Evolutionary conservation across 2,888 invertebrate species (phyloP).

Genomic region (Calliphora vomitoria): DNA sequence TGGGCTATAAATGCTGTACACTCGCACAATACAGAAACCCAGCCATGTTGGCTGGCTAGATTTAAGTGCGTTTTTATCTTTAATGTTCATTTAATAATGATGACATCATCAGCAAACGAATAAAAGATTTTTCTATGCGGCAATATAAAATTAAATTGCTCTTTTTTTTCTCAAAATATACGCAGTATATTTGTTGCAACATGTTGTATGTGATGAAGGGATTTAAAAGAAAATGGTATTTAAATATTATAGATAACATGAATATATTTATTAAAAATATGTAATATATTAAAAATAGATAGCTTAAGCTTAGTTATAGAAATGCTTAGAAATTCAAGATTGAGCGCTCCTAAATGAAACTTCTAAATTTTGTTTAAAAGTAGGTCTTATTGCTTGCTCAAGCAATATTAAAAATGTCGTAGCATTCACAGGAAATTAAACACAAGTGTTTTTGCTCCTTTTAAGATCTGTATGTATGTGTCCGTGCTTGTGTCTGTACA

Average conservation of each 20-base stretch:
- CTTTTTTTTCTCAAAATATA: neutral
- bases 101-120: constrained; percentile 42
- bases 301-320: too few species aligned
- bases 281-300: too few species aligned
- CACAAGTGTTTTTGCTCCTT: neutral
- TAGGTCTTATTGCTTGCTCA: neutral
- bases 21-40: neutral
- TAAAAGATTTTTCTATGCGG: constrained; percentile 3
- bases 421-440: neutral
- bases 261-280: too few species aligned
- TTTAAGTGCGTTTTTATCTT: constrained; percentile 39
- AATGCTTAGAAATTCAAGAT: too few species aligned
- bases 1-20: constrained; percentile 30
- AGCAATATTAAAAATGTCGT: neutral
- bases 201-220: neutral
- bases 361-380: neutral
- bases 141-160: neutral
- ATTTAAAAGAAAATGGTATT: neutral
- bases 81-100: constrained; percentile 47
- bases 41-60: neutral
- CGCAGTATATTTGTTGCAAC: constrained; percentile 7
- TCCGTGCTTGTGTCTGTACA: neutral
- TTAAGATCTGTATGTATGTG: neutral
- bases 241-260: neutral
- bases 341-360: too few species aligned